Percentiles rank a stretch among this genome's conserved stretches.
phyloP scores from a whole-genome alignment of 1,140 invertebrate genomes.

The Drosophila burlai region DNA sequence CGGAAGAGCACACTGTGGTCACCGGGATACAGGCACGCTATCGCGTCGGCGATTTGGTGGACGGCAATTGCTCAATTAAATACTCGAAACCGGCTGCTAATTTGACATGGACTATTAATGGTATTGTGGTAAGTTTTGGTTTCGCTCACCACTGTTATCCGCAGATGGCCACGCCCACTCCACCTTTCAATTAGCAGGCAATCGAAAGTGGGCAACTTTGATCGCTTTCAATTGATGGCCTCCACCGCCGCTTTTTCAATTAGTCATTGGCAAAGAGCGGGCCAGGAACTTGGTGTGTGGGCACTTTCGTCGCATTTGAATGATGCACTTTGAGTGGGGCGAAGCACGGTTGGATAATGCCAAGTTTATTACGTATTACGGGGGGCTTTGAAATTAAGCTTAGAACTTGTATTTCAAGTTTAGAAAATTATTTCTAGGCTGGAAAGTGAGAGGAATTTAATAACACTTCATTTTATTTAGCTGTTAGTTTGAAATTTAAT shows the following conservation, averaged over 20 bases:
- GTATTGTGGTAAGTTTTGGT: constrained; percentile 88
- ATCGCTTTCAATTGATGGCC: constrained; percentile 71
- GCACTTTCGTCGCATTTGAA: constrained; percentile 21
- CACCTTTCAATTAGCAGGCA: constrained; percentile 52
- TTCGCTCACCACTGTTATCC: constrained; percentile 54
- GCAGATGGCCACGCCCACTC: constrained; percentile 21
- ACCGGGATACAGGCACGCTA: constrained; percentile 90
- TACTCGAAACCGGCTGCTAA: constrained; percentile 93
- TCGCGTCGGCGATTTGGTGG: constrained; percentile 89
- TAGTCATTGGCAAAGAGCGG: constrained; percentile 40
- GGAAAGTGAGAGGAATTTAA: background rate
- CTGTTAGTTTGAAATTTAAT: background rate
- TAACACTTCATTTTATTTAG: background rate
- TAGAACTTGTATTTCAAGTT: background rate
- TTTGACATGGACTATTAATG: constrained; percentile 94
- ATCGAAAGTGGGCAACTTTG: constrained; percentile 22
- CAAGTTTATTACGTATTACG: constrained; percentile 7
- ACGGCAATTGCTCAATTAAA: constrained; percentile 91
- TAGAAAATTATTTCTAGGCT: background rate
- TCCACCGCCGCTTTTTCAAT: constrained; percentile 69
- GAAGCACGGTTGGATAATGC: background rate
- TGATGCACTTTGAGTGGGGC: constrained; percentile 13
- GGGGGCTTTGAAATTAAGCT: background rate
- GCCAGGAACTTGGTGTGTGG: constrained; percentile 16
- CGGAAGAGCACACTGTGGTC: constrained; percentile 89